Conservation (phyloP, 2,888 invertebrate species). For the Cephus runcator region DNA sequence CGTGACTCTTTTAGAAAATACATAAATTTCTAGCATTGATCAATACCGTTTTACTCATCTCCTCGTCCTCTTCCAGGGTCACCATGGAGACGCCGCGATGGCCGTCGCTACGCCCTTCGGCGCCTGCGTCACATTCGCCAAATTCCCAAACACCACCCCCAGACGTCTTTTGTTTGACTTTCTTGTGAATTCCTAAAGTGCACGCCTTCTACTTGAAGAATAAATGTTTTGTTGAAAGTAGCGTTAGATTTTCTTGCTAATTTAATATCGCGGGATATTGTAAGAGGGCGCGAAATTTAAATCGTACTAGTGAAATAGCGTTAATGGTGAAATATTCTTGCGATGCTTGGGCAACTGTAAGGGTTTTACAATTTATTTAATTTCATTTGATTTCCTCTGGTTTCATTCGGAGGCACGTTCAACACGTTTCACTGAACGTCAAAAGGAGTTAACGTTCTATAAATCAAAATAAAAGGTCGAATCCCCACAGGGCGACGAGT, state of each 20-base stretch:
- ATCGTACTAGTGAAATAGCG: not conserved
- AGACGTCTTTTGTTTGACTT: not conserved
- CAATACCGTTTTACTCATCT: conserved; percentile 46
- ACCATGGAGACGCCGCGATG: conserved; percentile 58
- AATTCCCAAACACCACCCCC: not conserved
- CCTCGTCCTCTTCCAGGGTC: conserved; percentile 51
- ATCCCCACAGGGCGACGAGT: conserved; percentile 46
- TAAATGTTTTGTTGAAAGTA: not conserved
- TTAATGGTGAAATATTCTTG: not conserved
- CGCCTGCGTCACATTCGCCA: conserved; percentile 44
- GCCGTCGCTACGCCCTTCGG: conserved; percentile 46
- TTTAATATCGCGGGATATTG: not conserved
- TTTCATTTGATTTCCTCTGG: conserved; percentile 9
- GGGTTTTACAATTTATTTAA: conserved; percentile 18
- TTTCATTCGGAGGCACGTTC: conserved; percentile 41
- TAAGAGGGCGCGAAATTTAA: too few species aligned
- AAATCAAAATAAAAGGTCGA: conserved; percentile 62
- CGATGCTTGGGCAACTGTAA: conserved; percentile 14
- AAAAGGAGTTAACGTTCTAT: conserved; percentile 62
- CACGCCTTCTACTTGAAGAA: not conserved
- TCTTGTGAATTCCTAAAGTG: not conserved
- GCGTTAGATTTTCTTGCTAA: not conserved
- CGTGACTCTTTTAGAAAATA: not conserved
- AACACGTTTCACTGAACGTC: conserved; percentile 48
- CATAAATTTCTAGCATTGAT: conserved; percentile 33